Evolutionary conservation across 2,888 invertebrate species (phyloP).

Genomic region (Penaeus monodon): DNA sequence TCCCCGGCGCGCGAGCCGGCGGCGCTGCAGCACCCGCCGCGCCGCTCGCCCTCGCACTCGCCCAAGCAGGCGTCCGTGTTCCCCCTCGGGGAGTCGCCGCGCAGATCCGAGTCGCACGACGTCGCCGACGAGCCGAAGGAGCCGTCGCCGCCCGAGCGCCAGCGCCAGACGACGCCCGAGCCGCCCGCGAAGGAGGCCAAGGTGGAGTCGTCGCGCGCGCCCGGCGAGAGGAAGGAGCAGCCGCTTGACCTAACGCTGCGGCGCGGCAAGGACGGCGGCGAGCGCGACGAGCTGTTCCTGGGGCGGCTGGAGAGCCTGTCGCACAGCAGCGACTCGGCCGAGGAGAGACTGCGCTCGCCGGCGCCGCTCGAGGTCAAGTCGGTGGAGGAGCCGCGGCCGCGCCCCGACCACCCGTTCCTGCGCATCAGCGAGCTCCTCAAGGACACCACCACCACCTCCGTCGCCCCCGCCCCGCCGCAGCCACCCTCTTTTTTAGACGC

Average conservation of each 20-base stretch:
- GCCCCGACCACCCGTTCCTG: conserved; percentile 61
- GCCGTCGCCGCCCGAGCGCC: conserved; percentile 19
- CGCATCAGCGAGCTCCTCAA: conserved; percentile 63
- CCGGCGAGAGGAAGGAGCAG: conserved; percentile 50
- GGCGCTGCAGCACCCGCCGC: conserved; percentile 27
- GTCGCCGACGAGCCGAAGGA: conserved; percentile 25
- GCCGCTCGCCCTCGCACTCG: conserved; percentile 71
- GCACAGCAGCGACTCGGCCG: conserved; percentile 38
- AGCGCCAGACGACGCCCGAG: conserved; percentile 9
- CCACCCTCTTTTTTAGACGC: conserved; percentile 54
- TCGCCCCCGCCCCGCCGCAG: conserved; percentile 37
- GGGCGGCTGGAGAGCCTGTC: conserved; percentile 33
- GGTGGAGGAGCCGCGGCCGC: conserved; percentile 39
- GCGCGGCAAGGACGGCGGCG: conserved; percentile 23
- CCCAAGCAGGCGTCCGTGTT: conserved; percentile 83
- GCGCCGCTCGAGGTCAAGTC: conserved; percentile 41
- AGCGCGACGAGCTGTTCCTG: conserved; percentile 43
- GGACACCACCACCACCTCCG: conserved; percentile 50
- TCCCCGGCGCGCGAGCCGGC: conserved; percentile 42
- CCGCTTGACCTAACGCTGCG: conserved; percentile 57
- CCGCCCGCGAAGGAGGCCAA: conserved; percentile 28
- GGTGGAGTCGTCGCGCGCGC: conserved; percentile 16
- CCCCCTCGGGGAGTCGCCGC: conserved; percentile 70
- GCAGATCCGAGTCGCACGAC: conserved; percentile 40
- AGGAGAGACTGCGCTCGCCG: conserved; percentile 45